Conservation (phyloP, 2,113 vertebrate genomes). For the Globicephala melas region DNA sequence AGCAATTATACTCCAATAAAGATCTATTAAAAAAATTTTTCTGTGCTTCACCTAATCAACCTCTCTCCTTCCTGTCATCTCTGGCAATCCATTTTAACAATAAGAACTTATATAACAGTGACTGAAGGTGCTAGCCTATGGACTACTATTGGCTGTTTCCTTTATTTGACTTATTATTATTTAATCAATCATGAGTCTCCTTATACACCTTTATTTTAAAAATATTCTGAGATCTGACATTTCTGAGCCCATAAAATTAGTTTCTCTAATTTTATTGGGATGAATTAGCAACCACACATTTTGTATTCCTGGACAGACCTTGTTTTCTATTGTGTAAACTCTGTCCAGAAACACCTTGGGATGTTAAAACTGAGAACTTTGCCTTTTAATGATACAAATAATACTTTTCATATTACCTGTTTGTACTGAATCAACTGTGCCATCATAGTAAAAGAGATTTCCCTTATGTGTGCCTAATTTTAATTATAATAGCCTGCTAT, state of each 20-base stretch:
- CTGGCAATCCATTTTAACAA: neutral
- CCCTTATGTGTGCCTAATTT: neutral
- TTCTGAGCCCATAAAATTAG: neutral
- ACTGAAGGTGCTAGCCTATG: neutral
- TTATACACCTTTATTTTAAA: neutral
- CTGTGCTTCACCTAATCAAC: neutral
- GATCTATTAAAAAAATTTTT: no score
- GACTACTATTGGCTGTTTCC: neutral
- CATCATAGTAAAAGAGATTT: neutral
- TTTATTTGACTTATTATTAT: neutral
- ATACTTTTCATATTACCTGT: neutral
- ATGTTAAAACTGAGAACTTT: neutral
- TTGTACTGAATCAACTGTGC: neutral
- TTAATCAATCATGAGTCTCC: neutral
- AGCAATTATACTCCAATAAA: no score
- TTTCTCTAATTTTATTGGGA: neutral
- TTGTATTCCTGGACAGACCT: neutral
- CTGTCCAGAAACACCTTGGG: neutral
- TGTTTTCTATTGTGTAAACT: neutral
- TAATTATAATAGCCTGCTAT: neutral
- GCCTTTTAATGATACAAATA: neutral
- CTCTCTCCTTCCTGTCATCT: neutral
- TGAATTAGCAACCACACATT: neutral
- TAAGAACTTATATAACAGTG: neutral
- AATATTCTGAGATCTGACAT: neutral